Percentiles rank a stretch among this genome's conserved stretches.
Conservation (phyloP, 2,888 invertebrate genomes). For the Brenthis ino region DNA sequence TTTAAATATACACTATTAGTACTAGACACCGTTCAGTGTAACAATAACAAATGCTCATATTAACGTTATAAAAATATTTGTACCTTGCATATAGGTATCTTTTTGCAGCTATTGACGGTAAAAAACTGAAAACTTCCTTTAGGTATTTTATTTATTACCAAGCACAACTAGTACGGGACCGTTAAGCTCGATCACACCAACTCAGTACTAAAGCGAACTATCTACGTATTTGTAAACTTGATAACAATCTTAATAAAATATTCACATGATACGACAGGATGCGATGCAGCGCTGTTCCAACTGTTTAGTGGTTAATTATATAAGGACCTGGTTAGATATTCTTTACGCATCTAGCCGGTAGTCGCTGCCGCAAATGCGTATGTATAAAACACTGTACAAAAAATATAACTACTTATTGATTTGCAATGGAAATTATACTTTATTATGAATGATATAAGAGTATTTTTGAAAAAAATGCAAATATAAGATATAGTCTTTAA, state of each 20-base stretch:
- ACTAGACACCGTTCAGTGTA: too few species aligned
- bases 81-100: too few species aligned
- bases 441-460: slow-evolving; percentile 18
- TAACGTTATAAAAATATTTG: too few species aligned
- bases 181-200: slow-evolving; percentile 24
- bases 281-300: slow-evolving; percentile 40
- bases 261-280: slow-evolving; percentile 48
- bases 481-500: slow-evolving; percentile 43
- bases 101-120: too few species aligned
- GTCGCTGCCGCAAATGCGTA: slow-evolving; percentile 53
- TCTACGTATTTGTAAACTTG: slow-evolving; percentile 36
- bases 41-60: too few species aligned
- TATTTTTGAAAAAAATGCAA: slow-evolving; percentile 9
- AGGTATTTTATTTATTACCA: slow-evolving; percentile 12
- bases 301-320: slow-evolving; percentile 51
- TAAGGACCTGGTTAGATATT: slow-evolving; percentile 56
- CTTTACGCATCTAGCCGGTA: slow-evolving; percentile 58
- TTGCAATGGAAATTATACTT: slow-evolving; percentile 17
- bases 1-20: too few species aligned
- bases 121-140: slow-evolving; percentile 3
- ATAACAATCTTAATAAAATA: slow-evolving; percentile 48
- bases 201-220: slow-evolving; percentile 24
- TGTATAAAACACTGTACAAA: slow-evolving; percentile 32
- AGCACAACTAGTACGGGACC: slow-evolving; percentile 2
- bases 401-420: background rate